Evolutionary conservation across 2,888 invertebrate genomes (phyloP).

Genomic region (Andrena bicolor): DNA sequence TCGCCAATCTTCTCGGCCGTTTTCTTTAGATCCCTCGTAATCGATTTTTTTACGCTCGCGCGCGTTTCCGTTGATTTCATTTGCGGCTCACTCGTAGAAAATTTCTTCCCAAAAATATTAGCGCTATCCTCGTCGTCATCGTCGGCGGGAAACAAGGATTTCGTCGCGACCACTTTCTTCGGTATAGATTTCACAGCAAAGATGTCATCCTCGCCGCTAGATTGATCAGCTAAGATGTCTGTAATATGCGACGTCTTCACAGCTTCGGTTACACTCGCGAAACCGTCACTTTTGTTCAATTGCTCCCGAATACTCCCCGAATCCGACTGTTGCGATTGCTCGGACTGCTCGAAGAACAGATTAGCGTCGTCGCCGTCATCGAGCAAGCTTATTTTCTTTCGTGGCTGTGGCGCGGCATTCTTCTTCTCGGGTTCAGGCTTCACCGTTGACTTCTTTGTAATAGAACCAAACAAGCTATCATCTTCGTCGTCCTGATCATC

Average conservation of each 20-base stretch:
- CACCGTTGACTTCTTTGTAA: constrained; percentile 44
- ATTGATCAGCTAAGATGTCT: constrained; percentile 80
- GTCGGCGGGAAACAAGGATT: constrained; percentile 73
- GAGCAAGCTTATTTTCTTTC: constrained; percentile 66
- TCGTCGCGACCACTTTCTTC: constrained; percentile 61
- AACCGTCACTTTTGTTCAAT: constrained; percentile 44
- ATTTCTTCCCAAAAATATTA: constrained; percentile 75
- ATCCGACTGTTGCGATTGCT: constrained; percentile 57
- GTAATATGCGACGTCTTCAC: constrained; percentile 72
- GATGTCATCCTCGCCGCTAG: constrained; percentile 80
- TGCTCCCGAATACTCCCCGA: constrained; percentile 50
- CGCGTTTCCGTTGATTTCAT: constrained; percentile 28
- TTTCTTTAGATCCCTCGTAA: constrained; percentile 81
- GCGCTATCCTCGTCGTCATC: constrained; percentile 67
- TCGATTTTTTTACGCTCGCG: constrained; percentile 72
- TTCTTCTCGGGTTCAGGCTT: constrained; percentile 57
- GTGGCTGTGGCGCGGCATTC: constrained; percentile 37
- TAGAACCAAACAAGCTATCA: constrained; percentile 75
- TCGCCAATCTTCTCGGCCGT: constrained; percentile 81
- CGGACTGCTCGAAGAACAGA: constrained; percentile 59
- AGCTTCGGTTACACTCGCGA: constrained; percentile 49
- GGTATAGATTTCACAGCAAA: constrained; percentile 73
- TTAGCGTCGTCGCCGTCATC: constrained; percentile 67
- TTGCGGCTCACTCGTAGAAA: constrained; percentile 37
- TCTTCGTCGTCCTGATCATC: constrained; percentile 77